Conservation (phyloP, 2,797 vertebrate genomes). For the Micropoecilia bifurca region DNA sequence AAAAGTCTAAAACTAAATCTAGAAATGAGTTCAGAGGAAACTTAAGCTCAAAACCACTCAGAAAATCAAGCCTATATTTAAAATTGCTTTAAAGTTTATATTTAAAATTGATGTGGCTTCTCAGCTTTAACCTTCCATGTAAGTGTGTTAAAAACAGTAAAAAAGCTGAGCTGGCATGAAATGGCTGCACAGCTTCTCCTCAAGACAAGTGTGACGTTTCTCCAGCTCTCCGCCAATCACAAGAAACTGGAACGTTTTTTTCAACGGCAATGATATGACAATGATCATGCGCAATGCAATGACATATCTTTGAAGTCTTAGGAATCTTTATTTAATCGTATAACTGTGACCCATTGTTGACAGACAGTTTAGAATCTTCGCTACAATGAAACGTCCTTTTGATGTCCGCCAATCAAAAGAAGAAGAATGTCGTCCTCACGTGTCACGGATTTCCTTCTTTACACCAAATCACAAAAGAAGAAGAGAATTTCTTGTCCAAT, state of each 20-base stretch:
- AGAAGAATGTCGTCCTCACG: background rate
- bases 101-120: background rate
- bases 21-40: no score
- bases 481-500: conserved; percentile 60
- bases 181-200: conserved; percentile 59
- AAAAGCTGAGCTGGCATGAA: conserved; percentile 41
- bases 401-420: no score
- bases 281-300: background rate
- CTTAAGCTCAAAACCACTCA: no score
- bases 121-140: background rate
- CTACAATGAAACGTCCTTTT: background rate
- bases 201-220: background rate
- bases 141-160: background rate
- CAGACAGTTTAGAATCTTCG: background rate
- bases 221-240: conserved; percentile 1
- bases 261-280: background rate
- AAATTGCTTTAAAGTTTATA: background rate
- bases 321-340: background rate
- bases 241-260: conserved; percentile 26
- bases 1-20: no score
- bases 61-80: background rate
- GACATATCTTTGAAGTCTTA: background rate
- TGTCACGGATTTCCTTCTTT: background rate
- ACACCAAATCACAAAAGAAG: conserved; percentile 3
- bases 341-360: no score